Evolutionary conservation across 2,888 invertebrate genomes (phyloP).

Genomic region (Miltochrista miniata): DNA sequence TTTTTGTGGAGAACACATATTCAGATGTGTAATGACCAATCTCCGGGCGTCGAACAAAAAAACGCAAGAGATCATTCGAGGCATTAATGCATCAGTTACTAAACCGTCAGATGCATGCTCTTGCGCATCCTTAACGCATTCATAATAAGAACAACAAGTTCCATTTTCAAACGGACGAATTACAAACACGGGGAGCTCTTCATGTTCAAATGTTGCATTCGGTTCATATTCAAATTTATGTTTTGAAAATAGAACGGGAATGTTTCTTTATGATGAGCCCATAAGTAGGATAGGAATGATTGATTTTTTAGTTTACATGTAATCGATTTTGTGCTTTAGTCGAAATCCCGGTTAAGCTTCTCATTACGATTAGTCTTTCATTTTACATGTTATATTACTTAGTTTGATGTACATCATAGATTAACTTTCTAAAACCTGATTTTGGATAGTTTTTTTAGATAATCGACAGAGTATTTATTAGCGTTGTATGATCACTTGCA

Average conservation of each 20-base stretch:
- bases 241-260: constrained; percentile 63
- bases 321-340: constrained; percentile 26
- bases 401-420: constrained; percentile 16
- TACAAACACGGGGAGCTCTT: constrained; percentile 72
- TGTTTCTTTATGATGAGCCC: constrained; percentile 46
- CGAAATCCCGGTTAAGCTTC: constrained; percentile 18
- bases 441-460: constrained; percentile 27
- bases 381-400: constrained; percentile 23
- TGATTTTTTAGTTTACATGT: constrained; percentile 36
- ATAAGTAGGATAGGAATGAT: constrained; percentile 41
- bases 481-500: constrained; percentile 24
- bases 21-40: constrained; percentile 83
- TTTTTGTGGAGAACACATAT: constrained; percentile 78
- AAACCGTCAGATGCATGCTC: constrained; percentile 80
- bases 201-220: constrained; percentile 57
- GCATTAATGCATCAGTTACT: constrained; percentile 83
- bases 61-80: constrained; percentile 68
- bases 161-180: constrained; percentile 73
- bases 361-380: constrained; percentile 20
- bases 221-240: constrained; percentile 75
- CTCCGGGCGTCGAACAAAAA: constrained; percentile 75
- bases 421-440: constrained; percentile 28
- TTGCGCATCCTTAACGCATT: constrained; percentile 79
- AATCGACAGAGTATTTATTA: constrained; percentile 26
- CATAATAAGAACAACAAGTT: constrained; percentile 79